Conservation (phyloP, 2,797 vertebrate species). For the Mareca strepera region DNA sequence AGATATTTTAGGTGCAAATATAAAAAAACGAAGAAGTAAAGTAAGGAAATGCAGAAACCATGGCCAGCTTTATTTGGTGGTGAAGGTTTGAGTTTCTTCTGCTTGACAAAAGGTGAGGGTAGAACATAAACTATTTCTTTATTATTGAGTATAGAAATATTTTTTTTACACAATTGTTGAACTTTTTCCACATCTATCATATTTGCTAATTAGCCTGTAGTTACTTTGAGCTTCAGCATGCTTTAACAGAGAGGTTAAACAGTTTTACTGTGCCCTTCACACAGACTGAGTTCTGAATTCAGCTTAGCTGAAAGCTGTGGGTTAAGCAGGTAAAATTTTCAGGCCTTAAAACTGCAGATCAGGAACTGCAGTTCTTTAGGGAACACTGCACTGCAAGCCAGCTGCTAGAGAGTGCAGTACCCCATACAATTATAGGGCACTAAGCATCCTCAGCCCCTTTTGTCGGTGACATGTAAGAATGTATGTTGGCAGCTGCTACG, state of each 20-base stretch:
- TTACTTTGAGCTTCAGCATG: background rate
- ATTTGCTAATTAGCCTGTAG: background rate
- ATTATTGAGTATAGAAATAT: background rate
- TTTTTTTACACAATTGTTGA: background rate
- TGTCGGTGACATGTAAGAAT: too few relatives aligned
- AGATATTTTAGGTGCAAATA: background rate
- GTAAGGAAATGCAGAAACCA: accelerated
- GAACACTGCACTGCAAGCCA: accelerated
- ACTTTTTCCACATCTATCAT: background rate
- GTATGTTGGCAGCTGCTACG: background rate
- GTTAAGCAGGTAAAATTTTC: background rate
- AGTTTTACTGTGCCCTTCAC: background rate
- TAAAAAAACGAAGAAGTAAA: background rate
- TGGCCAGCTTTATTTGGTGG: background rate
- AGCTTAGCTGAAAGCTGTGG: background rate
- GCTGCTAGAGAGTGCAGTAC: background rate
- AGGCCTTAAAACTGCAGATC: background rate
- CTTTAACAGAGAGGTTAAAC: background rate
- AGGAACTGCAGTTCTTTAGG: background rate
- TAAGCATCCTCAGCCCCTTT: accelerated
- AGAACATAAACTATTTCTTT: background rate
- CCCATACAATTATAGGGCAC: accelerated
- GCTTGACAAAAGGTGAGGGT: background rate
- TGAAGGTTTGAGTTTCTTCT: background rate
- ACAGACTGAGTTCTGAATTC: background rate